These are phyloP conservation scores for Alligator mississippiensis DNA, from an alignment of 2,113 vertebrate species.

Conservation along the genomic window DNA sequence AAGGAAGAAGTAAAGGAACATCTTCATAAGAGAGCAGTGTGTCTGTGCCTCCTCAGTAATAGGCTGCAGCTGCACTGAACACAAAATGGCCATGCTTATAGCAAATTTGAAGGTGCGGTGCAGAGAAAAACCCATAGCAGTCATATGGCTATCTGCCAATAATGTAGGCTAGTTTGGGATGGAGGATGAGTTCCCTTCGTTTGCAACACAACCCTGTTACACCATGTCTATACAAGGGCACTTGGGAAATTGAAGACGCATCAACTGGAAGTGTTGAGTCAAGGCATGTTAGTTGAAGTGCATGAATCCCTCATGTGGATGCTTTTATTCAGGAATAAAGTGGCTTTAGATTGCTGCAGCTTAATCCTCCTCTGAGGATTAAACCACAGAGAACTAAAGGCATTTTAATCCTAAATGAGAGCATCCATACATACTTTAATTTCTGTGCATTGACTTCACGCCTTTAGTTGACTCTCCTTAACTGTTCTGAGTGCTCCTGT, in stretches of 20 bases:
- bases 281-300: background rate
- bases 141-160: background rate
- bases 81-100: background rate
- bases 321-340: conserved; percentile 35
- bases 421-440: conserved; percentile 38
- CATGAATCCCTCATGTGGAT: conserved; percentile 3
- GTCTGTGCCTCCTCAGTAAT: accelerated
- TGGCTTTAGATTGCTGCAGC: background rate
- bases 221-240: background rate
- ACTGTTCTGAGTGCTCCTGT: background rate
- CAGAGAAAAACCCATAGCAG: background rate
- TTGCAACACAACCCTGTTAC: background rate
- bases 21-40: background rate
- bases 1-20: background rate
- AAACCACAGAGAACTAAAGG: background rate
- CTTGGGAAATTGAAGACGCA: background rate
- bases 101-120: background rate
- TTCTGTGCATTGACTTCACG: conserved; percentile 41
- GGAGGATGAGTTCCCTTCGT: background rate
- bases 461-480: conserved; percentile 7
- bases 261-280: background rate
- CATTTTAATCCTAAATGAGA: conserved; percentile 61
- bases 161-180: background rate
- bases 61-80: background rate
- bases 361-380: conserved; percentile 40